Percentiles rank a stretch among this genome's conserved stretches.
Evolutionary conservation across 2,888 invertebrate genomes (phyloP).

Genomic region (Dione juno): DNA sequence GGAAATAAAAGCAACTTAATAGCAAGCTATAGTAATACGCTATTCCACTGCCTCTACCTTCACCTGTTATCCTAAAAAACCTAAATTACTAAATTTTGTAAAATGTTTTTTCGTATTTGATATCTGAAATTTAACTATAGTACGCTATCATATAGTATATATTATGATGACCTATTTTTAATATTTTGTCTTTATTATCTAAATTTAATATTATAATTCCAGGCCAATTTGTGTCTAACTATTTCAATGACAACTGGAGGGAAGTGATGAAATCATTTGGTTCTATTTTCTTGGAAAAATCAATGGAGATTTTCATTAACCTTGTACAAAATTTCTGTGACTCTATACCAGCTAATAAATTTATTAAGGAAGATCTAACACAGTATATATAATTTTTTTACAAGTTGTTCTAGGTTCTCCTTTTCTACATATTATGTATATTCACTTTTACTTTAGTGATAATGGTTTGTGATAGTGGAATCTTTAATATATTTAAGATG

Average conservation of each 20-base stretch:
- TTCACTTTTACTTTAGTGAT: neutral
- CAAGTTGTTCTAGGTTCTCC: neutral
- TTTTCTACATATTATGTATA: too few species aligned
- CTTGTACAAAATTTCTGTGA: constrained; percentile 52
- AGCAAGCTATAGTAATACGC: too few species aligned
- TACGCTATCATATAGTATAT: too few species aligned
- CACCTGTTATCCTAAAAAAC: too few species aligned
- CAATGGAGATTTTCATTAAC: constrained; percentile 43
- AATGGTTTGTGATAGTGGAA: neutral
- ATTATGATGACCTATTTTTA: too few species aligned
- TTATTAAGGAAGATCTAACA: constrained; percentile 55
- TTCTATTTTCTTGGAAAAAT: constrained; percentile 50
- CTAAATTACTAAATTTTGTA: too few species aligned
- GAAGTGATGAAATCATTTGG: constrained; percentile 50
- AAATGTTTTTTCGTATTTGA: too few species aligned
- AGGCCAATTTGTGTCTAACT: constrained; percentile 52
- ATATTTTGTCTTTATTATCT: neutral
- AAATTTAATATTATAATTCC: constrained; percentile 39
- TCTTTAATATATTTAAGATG: neutral
- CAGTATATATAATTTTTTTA: constrained; percentile 46
- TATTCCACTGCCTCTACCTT: too few species aligned
- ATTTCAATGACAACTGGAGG: constrained; percentile 59
- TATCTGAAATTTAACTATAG: too few species aligned
- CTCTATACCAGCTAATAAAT: constrained; percentile 52
- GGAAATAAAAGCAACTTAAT: too few species aligned